Evolutionary conservation across 1,140 invertebrate genomes (phyloP).

Genomic region (Campoletis sonorensis): DNA sequence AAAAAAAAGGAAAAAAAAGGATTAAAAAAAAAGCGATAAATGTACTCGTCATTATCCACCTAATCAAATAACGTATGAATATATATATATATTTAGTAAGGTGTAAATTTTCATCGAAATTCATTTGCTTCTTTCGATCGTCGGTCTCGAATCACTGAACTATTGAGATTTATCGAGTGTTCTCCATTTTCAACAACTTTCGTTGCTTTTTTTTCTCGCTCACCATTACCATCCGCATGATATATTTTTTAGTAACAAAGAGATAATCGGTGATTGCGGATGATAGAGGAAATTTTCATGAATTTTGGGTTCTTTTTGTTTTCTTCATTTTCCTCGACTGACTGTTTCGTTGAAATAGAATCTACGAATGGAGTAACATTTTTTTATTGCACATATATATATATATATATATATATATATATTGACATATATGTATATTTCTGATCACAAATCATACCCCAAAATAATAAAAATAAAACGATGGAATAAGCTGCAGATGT

Average conservation of each 20-base stretch:
- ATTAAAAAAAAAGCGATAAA: background rate
- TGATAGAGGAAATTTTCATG: slow-evolving; percentile 28
- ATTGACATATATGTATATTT: too few relatives aligned
- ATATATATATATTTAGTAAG: slow-evolving; percentile 16
- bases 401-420: background rate
- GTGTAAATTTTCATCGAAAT: slow-evolving; percentile 16
- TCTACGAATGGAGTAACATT: background rate
- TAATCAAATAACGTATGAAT: slow-evolving; percentile 16
- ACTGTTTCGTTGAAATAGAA: background rate
- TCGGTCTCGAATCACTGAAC: background rate
- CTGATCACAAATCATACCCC: background rate
- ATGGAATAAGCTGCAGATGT: background rate
- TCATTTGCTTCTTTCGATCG: slow-evolving; percentile 12
- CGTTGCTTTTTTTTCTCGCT: background rate
- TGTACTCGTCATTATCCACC: slow-evolving; percentile 1
- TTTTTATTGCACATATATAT: background rate
- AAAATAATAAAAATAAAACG: background rate
- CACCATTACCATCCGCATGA: background rate
- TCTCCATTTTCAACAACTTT: background rate
- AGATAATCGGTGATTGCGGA: slow-evolving; percentile 1
- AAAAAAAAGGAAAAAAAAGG: too few relatives aligned
- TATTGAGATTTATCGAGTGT: too few relatives aligned
- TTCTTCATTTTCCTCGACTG: background rate
- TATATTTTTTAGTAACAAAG: background rate
- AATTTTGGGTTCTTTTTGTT: background rate